Base-by-base conservation (phyloP, 2,113 vertebrate species). In the Aleadryas rufinucha region DNA sequence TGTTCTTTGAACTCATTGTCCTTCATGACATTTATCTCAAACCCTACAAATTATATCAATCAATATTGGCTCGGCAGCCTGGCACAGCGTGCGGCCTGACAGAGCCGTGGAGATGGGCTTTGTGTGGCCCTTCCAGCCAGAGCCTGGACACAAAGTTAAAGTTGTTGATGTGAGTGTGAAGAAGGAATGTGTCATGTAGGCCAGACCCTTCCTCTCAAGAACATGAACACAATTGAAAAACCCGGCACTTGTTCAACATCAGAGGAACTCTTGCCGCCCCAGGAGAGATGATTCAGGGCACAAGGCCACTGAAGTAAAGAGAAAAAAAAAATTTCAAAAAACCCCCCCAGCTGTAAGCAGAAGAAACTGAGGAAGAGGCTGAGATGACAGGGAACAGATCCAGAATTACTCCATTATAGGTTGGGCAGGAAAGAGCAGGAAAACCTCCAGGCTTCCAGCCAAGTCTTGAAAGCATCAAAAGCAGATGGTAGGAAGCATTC, bases 131-230 rank as follows among this genome's bases (percentile, higher is more conserved):
- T 41, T 61, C 64, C 93, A 69, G 42, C 1, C 68, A 74, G 72
- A 88, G 91, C 97, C 97, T 41, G 91, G 0, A 63, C 84, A 95
- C 97, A 96, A 97, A 97, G 97, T 91, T 93, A 76, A 92, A 96
- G 97, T 98, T 98, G 98, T 98, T 98, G 97, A 95, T 97, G 97
- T 93, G 98, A 98, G 98, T 96, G 98, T 98, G 98, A 98, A 98
- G 98, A 97, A 91, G 97, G 97, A 98, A 98, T 98, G 98, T 98
- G 98, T 98, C 98, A 4, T 93, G 90, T 42, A 72, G 98, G 98
- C 96, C 92, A 92, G 97, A 98, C 97, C 98, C 98, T 99, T 98
- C 98, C 97, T 97, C 89, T 97, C 98, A 95, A 98, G 98, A 98
- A 95, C 97, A 97, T 14, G 81, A 94, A 97, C 74, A 96, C 97